These are phyloP conservation scores for Montipora cactus DNA, from an alignment of 64 coral and sea anemone genomes.

Conservation along the genomic window DNA sequence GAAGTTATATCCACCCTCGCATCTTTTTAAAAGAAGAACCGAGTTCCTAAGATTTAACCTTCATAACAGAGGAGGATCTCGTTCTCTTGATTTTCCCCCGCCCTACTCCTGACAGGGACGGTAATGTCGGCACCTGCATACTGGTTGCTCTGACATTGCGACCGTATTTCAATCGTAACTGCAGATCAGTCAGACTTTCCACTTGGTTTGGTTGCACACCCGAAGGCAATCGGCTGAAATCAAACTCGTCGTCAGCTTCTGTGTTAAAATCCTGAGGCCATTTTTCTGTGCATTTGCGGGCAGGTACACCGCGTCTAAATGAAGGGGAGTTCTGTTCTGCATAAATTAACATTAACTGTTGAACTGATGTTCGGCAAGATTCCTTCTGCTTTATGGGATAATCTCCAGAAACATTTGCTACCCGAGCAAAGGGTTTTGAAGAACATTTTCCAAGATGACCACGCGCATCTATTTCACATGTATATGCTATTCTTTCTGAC, in stretches of 20 bases:
- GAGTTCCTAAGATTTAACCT: not conserved
- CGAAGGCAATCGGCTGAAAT: not conserved
- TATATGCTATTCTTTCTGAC: not conserved
- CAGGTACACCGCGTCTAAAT: constrained; percentile 64
- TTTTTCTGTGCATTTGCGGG: constrained; percentile 46
- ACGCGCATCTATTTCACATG: not conserved
- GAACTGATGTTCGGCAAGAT: constrained; percentile 20
- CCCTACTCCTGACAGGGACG: constrained; percentile 18
- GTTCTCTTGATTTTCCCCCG: constrained; percentile 24
- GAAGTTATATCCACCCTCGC: too few species aligned
- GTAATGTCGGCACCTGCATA: constrained; percentile 66
- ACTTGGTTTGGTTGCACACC: constrained; percentile 38
- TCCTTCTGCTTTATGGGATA: not conserved
- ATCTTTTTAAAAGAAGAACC: too few species aligned
- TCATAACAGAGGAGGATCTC: constrained; percentile 2
- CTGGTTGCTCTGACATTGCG: constrained; percentile 73
- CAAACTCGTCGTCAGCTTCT: not conserved
- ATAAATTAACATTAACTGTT: constrained; percentile 68
- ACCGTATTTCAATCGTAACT: constrained; percentile 54
- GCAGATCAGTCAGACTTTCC: constrained; percentile 75
- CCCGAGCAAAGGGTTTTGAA: not conserved
- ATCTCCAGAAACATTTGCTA: not conserved
- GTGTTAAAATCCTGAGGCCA: not conserved
- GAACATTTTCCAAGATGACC: not conserved
- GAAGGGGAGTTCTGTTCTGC: constrained; percentile 73